Conservation (phyloP, 2,113 vertebrate genomes). For the Oostethus manadensis region DNA sequence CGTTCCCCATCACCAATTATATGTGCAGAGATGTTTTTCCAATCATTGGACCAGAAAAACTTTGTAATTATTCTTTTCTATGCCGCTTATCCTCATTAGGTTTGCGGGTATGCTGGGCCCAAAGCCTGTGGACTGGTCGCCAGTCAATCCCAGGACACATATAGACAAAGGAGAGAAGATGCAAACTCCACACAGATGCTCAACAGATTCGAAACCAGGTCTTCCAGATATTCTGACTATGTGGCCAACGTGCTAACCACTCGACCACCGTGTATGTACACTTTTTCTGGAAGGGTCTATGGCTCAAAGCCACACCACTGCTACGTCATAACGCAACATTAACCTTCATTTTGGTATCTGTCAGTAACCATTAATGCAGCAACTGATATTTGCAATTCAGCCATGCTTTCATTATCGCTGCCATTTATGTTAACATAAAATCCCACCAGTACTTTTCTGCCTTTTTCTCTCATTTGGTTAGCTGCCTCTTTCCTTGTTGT, state of each 20-base stretch:
- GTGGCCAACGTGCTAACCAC: too few species aligned
- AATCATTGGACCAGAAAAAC: neutral
- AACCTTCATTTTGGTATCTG: neutral
- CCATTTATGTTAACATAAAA: conserved; percentile 7
- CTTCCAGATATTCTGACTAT: too few species aligned
- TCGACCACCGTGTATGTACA: neutral
- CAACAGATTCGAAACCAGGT: too few species aligned
- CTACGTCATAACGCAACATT: neutral
- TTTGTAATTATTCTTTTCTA: neutral
- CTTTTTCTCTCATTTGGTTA: neutral
- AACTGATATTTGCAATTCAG: conserved; percentile 1
- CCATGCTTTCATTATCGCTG: neutral
- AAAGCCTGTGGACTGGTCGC: too few species aligned
- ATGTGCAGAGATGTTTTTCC: neutral
- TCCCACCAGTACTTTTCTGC: conserved; percentile 4
- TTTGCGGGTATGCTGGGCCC: too few species aligned
- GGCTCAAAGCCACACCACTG: conserved; percentile 1
- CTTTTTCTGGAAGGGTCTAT: neutral
- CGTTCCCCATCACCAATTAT: too few species aligned
- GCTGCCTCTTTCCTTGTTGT: conserved; percentile 9
- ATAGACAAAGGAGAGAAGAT: too few species aligned
- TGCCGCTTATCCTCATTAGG: too few species aligned
- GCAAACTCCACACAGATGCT: too few species aligned
- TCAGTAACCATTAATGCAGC: neutral
- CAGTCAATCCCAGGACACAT: too few species aligned